Base-by-base conservation (phyloP, 2,113 vertebrate species). In the Poeciliopsis prolifica region DNA sequence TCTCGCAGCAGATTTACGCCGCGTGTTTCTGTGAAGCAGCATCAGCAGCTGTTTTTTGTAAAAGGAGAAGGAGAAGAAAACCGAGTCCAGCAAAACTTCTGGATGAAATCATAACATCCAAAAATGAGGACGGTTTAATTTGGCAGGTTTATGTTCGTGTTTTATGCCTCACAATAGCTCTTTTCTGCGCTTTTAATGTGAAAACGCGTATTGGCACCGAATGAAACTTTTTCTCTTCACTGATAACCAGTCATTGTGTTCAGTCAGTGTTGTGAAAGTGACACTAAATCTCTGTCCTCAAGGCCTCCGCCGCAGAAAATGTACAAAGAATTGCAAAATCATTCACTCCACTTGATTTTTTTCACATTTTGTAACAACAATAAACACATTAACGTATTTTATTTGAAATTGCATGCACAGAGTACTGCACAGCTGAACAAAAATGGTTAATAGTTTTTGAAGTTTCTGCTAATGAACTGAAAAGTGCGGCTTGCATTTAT, bases 81-180 rank as follows among this genome's bases (percentile, higher is more conserved):
- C 35, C 51, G 5, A 72, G 76, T 66, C 54, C 63, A 40, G 1
- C 44, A 42, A 61, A 30, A 58, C 68, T 78, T 26, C 82, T 83
- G 78, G 60, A 35, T 76, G 80, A 82, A 70, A 74, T 85, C 77
- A 81, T 26, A 72, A 81, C 54, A 72, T 24, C 5, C 29, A 75
- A 60, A 75, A 75, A 77, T 68, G 19, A 73, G 61, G 87, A 85
- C 76, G 78, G 72, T 66, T 87, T 85, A 28, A 87, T 85, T 69
- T 80, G 81, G 72, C 85, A 87, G 64, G 28, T 83, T 88, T 76
- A 79, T 77, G 72, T 67, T 75, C 72, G 54, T 75, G 33, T 72
- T 64, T 75, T 31, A 64, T 31, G 40, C 51, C 61, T 48, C 5
- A 19, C 14, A 7, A 8, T 3, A 37, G 72, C 48, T 31, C n/a